Evolutionary conservation across 2,113 vertebrate genomes (phyloP), one percentile per base, ranked within the genome.

Genomic region (Panthera leo): DNA sequence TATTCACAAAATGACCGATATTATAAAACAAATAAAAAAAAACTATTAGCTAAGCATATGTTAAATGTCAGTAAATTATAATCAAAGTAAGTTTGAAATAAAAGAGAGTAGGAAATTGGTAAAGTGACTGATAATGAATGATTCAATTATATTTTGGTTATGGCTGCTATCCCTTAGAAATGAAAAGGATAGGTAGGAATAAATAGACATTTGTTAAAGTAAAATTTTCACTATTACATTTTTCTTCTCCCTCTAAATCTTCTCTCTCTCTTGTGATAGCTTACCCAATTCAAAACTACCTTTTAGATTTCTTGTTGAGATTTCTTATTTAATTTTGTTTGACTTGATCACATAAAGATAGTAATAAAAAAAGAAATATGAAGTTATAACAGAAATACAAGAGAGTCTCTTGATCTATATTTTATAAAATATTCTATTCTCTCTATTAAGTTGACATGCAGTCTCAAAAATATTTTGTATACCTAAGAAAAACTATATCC

Each of bases 61-160:
- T 29, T 89, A 94, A 97, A 63, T 96, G 42, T 80, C 48, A 95
- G 45, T 75, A n/a, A 91, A 7, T 39, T 89, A 75, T 84, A 94
- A 92, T 67, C 25, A 83, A 95, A 96, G 48, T 93, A 88, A 55
- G 15, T 80, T 89, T 84, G 34, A 86, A 79, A 94, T 85, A 23
- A 84, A 95, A 78, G 23, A 51, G 15, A 42, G 4, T 39, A 39
- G 42, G 16, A 67, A n/a, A 94, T 89, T 85, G 31, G 29, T 93
- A 75, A 79, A 70, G 80, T 88, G 36, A 68, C 29, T 89, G 6
- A 18, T 58, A 79, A 63, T 48, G 68, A 71, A 93, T 80, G 21
- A 70, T 65, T 70, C 25, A 70, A 31, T 70, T 93, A 73, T 45
- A 3, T 92, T 79, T 96, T 92, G 45, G 61, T 88, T 83, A 87